Percentiles rank a stretch among this genome's conserved stretches.
Conservation (phyloP, 2,113 vertebrate species). For the Zosterops borbonicus region DNA sequence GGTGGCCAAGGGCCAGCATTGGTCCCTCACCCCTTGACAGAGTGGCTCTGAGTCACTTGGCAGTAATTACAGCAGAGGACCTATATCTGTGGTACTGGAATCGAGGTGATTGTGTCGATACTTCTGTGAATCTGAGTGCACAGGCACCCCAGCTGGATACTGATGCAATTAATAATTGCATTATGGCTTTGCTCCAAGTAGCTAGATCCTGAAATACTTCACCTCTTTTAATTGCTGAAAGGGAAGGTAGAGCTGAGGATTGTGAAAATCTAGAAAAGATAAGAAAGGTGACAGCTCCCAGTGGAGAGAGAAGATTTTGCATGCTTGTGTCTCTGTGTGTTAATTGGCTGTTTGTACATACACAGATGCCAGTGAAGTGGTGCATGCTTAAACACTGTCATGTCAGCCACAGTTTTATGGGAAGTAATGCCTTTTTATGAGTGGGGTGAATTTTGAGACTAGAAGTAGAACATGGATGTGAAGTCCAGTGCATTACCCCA, state of each 20-base stretch:
- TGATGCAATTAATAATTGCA: neutral
- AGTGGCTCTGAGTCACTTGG: neutral
- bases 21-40: neutral
- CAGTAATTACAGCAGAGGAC: neutral
- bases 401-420: neutral
- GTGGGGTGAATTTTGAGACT: neutral
- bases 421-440: neutral
- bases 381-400: neutral
- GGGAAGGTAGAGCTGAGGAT: neutral
- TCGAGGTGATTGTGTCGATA: accelerated
- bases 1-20: neutral
- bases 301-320: neutral
- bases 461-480: neutral
- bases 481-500: neutral
- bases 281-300: neutral
- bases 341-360: neutral
- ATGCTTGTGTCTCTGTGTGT: neutral
- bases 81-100: neutral
- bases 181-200: neutral
- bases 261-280: neutral
- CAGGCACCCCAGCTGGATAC: neutral
- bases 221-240: neutral
- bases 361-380: neutral
- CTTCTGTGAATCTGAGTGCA: neutral
- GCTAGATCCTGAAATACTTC: neutral